These are phyloP conservation scores for Apus apus DNA, from an alignment of 2,113 vertebrate species.

Conservation along the genomic window DNA sequence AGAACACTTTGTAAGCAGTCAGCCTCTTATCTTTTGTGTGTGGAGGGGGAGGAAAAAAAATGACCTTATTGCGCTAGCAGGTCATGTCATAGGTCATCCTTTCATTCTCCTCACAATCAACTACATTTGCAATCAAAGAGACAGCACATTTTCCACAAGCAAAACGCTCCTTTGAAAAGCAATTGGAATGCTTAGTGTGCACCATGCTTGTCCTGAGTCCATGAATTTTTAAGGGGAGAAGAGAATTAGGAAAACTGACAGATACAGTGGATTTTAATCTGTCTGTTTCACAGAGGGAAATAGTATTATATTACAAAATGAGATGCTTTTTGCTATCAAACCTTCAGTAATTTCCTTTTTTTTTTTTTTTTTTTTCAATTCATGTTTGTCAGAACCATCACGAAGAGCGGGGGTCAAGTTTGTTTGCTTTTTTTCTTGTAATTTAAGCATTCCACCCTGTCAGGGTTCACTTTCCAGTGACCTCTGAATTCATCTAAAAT, in stretches of 20 bases:
- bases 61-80: slow-evolving; percentile 55
- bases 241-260: not conserved
- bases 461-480: slow-evolving; percentile 59
- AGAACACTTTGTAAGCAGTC: slow-evolving; percentile 75
- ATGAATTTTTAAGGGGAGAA: slow-evolving; percentile 22
- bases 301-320: not conserved
- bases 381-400: not conserved
- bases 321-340: not conserved
- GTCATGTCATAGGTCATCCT: slow-evolving; percentile 72
- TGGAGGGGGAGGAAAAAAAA: not conserved
- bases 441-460: slow-evolving; percentile 60
- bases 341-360: not conserved
- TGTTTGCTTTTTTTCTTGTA: slow-evolving; percentile 71
- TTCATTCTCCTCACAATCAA: slow-evolving; percentile 71
- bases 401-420: slow-evolving; percentile 50
- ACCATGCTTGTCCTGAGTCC: not conserved
- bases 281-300: not conserved
- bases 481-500: slow-evolving; percentile 69
- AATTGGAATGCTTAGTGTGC: slow-evolving; percentile 39
- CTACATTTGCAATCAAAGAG: slow-evolving; percentile 69
- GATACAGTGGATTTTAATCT: not conserved
- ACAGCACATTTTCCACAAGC: slow-evolving; percentile 63
- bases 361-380: not conserved
- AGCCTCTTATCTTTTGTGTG: slow-evolving; percentile 70
- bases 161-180: slow-evolving; percentile 34